phyloP scores from a whole-genome alignment of 1,140 invertebrate genomes.

The Bathynomus jamesi region DNA sequence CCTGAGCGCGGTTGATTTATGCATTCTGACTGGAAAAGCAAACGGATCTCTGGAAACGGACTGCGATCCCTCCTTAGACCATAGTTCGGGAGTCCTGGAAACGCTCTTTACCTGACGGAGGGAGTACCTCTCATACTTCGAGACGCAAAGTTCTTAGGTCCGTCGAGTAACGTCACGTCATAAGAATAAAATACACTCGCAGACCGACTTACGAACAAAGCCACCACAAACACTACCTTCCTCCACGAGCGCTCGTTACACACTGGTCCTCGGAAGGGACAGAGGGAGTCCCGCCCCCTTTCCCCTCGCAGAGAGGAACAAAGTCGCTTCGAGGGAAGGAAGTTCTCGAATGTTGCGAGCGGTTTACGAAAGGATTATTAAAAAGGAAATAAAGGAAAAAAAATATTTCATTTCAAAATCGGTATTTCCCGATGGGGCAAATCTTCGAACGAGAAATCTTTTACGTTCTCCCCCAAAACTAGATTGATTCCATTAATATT shows the following conservation, averaged over 20 bases:
- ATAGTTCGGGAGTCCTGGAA: background rate
- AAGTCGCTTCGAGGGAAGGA: background rate
- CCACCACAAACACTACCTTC: background rate
- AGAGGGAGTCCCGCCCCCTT: background rate
- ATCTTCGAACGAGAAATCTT: too few relatives aligned
- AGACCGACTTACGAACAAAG: background rate
- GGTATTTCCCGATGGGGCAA: too few relatives aligned
- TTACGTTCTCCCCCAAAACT: too few relatives aligned
- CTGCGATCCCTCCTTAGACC: background rate
- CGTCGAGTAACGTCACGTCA: background rate
- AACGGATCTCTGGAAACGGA: background rate
- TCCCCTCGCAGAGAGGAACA: background rate
- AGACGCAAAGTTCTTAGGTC: background rate
- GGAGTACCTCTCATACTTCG: background rate
- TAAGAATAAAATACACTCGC: background rate
- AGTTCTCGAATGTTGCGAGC: too few relatives aligned
- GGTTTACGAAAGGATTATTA: too few relatives aligned
- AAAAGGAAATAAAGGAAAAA: too few relatives aligned
- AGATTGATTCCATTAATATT: too few relatives aligned
- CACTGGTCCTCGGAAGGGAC: background rate
- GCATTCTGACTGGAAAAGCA: background rate
- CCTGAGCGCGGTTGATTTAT: background rate
- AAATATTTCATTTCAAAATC: too few relatives aligned
- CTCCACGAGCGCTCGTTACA: background rate
- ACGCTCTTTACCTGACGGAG: background rate